Evolutionary conservation across 1,140 invertebrate species (phyloP), one percentile per base, ranked within the genome.

Genomic region (Drosophila saltans): DNA sequence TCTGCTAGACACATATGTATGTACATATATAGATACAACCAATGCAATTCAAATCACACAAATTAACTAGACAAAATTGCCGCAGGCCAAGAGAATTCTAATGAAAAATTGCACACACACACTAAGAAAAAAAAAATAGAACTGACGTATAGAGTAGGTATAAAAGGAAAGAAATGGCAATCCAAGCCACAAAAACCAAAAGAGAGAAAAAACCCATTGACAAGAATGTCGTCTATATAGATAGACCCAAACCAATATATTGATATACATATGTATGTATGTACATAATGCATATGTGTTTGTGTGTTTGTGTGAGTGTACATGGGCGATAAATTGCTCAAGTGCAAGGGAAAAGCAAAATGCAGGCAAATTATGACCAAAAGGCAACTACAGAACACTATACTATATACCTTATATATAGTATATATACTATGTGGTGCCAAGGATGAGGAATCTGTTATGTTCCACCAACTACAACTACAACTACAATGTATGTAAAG

Each of bases 21-120:
- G n/a, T n/a, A n/a, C n/a, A n/a, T n/a, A n/a, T 4, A 30, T 30
- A 30, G 40, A 41, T 56, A 6, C 41, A 11, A 33, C 43, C 78
- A 83, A 65, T 85, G 82, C 82, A 83, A 77, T 80, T 30, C 11
- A 89, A 88, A 83, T 83, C 80, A 89, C 80, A 83, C 70, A 88
- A 89, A 88, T 89, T 89, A 88, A 88, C 83, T 80, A 74, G 83
- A 88, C 83, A 88, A 83, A 86, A 88, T 77, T 86, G 83, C 83
- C 83, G 72, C 83, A 86, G 80, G 77, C 78, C 60, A 64, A 41
- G 48, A 74, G 39, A 86, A 78, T 81, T 77, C 82, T 81, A 85
- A 85, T 85, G 79, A 85, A 86, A 85, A 85, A 86, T 84, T 72
- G 28, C 56, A 26, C 16, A 21, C 16, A 24, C 16, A 52, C 70